Evolutionary conservation across 2,113 vertebrate species (phyloP), one percentile per base, ranked within the genome.

Genomic region (Spermophilus dauricus): DNA sequence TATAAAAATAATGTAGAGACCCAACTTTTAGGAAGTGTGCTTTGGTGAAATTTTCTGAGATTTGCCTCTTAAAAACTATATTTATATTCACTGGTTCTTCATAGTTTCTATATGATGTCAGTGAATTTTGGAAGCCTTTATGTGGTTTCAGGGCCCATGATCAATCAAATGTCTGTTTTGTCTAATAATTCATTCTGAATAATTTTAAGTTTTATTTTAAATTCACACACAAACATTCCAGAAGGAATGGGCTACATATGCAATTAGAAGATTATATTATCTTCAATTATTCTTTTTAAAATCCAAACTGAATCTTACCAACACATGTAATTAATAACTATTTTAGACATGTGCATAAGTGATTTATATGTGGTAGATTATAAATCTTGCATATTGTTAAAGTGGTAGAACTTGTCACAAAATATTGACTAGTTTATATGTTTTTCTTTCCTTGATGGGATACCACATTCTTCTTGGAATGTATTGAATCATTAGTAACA

Each of bases 71-170:
- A 56, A 34, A 84, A 4, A 32, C 51, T 11, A n/a, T 67, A 20
- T n/a, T 77, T 56, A 12, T 67, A 34, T 89, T 73, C 10, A 9
- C 75, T 3, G 20, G 4, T 51, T 78, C 28, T 22, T 26, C 8
- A 1, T 28, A 73, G 4, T 16, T 72, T 90, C 32, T 37, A 70
- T 4, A 6, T 14, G 16, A 80, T 14, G 5, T 72, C 4, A 37
- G 37, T 37, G 8, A 8, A 37, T 7, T 61, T 8, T 37, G 22
- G 11, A 30, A 34, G 4, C 3, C 0, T 11, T 10, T 37, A 20
- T 9, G 11, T 34, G 5, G 0, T 69, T 77, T 58, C 34, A 95
- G 5, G 0, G 22, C 61, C 28, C 10, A 1, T 11, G 32, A 45
- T 65, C 9, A 42, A 56, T 56, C 16, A 81, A 42, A 5, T 2